Conservation (phyloP, 2,888 invertebrate species). For the Dasysyrphus tricinctus region DNA sequence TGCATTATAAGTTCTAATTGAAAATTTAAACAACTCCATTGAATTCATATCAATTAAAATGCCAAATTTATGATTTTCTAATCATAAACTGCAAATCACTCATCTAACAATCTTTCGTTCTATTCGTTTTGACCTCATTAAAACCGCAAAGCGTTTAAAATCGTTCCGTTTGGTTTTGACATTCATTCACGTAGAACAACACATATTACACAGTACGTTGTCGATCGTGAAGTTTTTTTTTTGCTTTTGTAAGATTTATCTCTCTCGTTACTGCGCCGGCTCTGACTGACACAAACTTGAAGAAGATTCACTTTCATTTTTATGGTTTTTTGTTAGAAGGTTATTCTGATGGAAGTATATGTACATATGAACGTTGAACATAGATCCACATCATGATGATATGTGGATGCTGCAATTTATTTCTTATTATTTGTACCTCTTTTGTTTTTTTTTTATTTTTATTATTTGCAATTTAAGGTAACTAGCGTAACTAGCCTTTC, state of each 20-base stretch:
- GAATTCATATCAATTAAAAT: constrained; percentile 41
- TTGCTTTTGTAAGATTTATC: constrained; percentile 6
- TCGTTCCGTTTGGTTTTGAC: constrained; percentile 29
- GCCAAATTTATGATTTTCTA: constrained; percentile 44
- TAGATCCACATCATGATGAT: not conserved
- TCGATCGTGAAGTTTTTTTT: constrained; percentile 20
- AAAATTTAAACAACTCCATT: constrained; percentile 31
- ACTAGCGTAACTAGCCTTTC: constrained; percentile 57
- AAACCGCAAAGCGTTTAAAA: constrained; percentile 28
- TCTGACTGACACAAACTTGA: constrained; percentile 23
- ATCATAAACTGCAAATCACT: constrained; percentile 36
- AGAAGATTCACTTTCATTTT: constrained; percentile 66
- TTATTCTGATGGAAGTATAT: constrained; percentile 41
- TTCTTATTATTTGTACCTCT: not conserved
- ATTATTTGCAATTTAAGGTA: constrained; percentile 36
- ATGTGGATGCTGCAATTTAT: constrained; percentile 51
- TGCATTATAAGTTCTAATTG: constrained; percentile 33
- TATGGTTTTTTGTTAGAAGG: constrained; percentile 42
- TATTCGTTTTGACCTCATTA: constrained; percentile 32
- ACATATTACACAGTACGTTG: not conserved
- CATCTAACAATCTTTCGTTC: constrained; percentile 8
- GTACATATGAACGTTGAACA: not conserved
- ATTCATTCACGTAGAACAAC: constrained; percentile 52
- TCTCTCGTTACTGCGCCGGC: constrained; percentile 15
- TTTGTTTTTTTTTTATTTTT: not conserved